phyloP scores from a whole-genome alignment of 64 coral and sea anemone species.

The Actinia equina region DNA sequence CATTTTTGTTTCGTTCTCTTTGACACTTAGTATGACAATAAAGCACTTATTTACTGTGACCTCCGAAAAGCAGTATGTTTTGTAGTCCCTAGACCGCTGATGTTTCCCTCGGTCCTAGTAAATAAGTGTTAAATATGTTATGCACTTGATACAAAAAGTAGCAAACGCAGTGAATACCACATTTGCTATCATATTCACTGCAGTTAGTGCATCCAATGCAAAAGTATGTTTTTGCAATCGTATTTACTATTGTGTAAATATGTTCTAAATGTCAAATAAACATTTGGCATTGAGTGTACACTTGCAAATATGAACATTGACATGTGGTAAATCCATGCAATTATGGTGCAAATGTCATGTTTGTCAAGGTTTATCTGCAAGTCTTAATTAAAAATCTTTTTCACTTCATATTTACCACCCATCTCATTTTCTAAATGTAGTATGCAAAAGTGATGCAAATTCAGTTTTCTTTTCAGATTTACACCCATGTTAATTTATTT shows the following conservation, averaged over 20 bases:
- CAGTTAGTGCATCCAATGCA: not conserved
- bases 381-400: slow-evolving; percentile 14
- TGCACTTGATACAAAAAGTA: no score
- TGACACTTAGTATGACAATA: no score
- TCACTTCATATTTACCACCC: slow-evolving; percentile 24
- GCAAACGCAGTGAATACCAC: slow-evolving; percentile 1
- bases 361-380: slow-evolving; percentile 21
- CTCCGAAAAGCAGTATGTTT: no score
- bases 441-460: slow-evolving; percentile 26
- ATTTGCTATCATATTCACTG: not conserved
- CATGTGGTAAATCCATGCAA: slow-evolving; percentile 18
- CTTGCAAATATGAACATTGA: slow-evolving; percentile 20
- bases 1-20: no score
- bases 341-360: slow-evolving; percentile 24
- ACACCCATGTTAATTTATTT: not conserved
- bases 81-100: no score
- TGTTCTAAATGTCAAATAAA: not conserved
- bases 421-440: slow-evolving; percentile 19
- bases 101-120: no score
- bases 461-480: slow-evolving; percentile 19
- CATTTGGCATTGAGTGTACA: not conserved
- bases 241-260: not conserved
- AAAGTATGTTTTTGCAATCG: not conserved
- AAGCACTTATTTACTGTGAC: no score
- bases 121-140: no score